These are phyloP conservation scores for Brachionus asplanchnoidis DNA, from an alignment of 1,140 invertebrate species.

Conservation along the genomic window DNA sequence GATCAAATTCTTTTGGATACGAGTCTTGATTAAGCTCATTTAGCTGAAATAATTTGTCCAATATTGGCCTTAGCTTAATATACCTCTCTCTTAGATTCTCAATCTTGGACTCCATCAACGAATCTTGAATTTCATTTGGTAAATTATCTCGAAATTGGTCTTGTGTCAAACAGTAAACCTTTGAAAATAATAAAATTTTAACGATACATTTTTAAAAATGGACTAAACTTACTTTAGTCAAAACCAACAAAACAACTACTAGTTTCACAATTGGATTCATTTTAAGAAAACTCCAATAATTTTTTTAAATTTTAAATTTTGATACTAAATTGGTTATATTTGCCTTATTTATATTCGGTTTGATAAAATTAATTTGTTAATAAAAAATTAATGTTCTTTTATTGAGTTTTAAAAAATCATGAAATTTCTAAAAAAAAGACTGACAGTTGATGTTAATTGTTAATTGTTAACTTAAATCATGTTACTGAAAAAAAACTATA, in stretches of 20 bases:
- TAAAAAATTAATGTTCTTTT: neutral
- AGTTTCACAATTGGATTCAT: neutral
- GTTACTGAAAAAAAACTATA: neutral
- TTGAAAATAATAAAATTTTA: neutral
- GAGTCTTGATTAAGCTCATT: neutral
- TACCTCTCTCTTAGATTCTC: neutral
- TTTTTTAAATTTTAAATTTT: neutral
- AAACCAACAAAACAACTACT: neutral
- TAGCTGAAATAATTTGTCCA: neutral
- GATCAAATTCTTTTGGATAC: neutral
- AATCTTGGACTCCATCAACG: neutral
- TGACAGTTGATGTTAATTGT: neutral
- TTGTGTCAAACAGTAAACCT: neutral
- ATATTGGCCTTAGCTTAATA: neutral
- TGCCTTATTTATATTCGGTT: neutral
- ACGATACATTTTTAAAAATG: neutral
- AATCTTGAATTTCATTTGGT: neutral
- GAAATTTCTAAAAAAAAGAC: neutral
- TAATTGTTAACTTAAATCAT: neutral
- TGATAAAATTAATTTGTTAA: neutral
- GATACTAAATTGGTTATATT: neutral
- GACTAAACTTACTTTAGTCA: neutral
- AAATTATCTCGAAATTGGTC: neutral
- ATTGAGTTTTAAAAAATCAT: neutral
- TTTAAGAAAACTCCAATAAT: neutral